phyloP scores from a whole-genome alignment of 2,888 invertebrate genomes.

The Craniophora ligustri region DNA sequence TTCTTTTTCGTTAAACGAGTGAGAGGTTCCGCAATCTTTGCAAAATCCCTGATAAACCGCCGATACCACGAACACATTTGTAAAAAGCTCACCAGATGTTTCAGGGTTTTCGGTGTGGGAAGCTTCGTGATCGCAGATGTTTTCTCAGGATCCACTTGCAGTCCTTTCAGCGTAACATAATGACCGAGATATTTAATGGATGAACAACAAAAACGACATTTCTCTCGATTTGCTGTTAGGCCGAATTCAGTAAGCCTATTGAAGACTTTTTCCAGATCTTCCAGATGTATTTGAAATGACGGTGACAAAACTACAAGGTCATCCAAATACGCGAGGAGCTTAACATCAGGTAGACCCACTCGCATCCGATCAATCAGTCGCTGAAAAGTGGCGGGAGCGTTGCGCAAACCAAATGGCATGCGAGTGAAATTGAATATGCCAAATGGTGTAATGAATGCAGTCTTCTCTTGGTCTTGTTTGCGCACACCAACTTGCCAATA shows the following conservation, averaged over 20 bases:
- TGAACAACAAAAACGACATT: constrained; percentile 44
- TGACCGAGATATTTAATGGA: constrained; percentile 54
- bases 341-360: not conserved
- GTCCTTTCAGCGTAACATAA: constrained; percentile 36
- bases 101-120: constrained; percentile 8
- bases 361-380: constrained; percentile 26
- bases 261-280: constrained; percentile 29
- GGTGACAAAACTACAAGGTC: constrained; percentile 7
- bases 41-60: too few relatives aligned
- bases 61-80: too few relatives aligned
- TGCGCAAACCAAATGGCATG: constrained; percentile 13
- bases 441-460: too few relatives aligned
- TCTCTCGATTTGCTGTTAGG: constrained; percentile 36
- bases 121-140: constrained; percentile 21
- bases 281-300: constrained; percentile 11
- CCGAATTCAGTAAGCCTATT: constrained; percentile 28
- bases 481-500: constrained; percentile 12
- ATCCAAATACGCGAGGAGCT: constrained; percentile 8
- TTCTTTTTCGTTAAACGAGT: too few relatives aligned
- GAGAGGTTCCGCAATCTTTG: too few relatives aligned
- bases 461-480: constrained; percentile 4
- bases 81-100: too few relatives aligned
- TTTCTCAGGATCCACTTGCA: constrained; percentile 51
- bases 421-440: constrained; percentile 1
- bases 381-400: constrained; percentile 11